Evolutionary conservation across 2,888 invertebrate genomes (phyloP).

Genomic region (Leptopilina drosophilae): DNA sequence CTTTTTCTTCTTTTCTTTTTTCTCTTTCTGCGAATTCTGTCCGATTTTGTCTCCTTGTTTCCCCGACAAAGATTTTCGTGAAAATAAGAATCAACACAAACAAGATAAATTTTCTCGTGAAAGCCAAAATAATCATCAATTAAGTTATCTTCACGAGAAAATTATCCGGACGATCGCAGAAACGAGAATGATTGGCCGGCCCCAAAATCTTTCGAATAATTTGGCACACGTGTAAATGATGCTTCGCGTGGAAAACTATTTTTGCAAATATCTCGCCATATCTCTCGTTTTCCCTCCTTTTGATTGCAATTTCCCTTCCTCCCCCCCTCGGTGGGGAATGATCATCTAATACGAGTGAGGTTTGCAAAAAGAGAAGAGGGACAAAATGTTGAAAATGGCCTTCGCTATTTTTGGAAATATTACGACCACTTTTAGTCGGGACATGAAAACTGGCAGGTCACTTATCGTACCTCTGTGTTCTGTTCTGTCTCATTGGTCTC

Average conservation of each 20-base stretch:
- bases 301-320: constrained; percentile 47
- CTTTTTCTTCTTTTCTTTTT: no score
- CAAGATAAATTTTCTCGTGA: background rate
- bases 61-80: no score
- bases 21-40: no score
- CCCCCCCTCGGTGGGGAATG: constrained; percentile 40
- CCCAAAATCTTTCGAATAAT: constrained; percentile 55
- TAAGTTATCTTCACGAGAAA: constrained; percentile 26
- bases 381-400: constrained; percentile 69
- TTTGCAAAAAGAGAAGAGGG: constrained; percentile 49
- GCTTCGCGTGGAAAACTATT: constrained; percentile 68
- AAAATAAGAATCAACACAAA: background rate
- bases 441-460: constrained; percentile 57
- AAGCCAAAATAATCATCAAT: background rate
- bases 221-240: constrained; percentile 72
- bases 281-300: constrained; percentile 53
- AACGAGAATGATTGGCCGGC: constrained; percentile 41
- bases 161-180: constrained; percentile 36
- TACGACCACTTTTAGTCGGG: constrained; percentile 64
- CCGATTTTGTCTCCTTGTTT: no score
- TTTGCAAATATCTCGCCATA: constrained; percentile 69
- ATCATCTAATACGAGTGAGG: constrained; percentile 29
- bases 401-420: constrained; percentile 75
- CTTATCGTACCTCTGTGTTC: constrained; percentile 55
- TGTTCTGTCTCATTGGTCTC: constrained; percentile 51